Percentiles rank a stretch among this genome's conserved stretches.
Evolutionary conservation across 2,888 invertebrate genomes (phyloP).

Genomic region (Tachina lurida): DNA sequence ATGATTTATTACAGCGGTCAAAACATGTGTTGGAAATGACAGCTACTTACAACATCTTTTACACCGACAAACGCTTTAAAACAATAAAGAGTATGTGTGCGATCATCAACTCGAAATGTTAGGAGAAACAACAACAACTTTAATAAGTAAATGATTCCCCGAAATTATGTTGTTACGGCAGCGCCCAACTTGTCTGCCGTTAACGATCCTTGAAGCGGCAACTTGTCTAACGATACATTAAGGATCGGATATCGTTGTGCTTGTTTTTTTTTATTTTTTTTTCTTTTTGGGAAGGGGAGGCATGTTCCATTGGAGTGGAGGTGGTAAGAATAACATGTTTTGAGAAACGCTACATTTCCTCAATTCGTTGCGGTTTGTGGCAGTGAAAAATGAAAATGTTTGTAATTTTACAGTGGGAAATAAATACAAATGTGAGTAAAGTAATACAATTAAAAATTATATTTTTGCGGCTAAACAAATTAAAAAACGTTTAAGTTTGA

Average conservation of each 20-base stretch:
- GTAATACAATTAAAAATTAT: conserved; percentile 56
- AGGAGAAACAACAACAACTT: conserved; percentile 11
- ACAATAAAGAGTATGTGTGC: conserved; percentile 52
- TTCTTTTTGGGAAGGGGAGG: conserved; percentile 5
- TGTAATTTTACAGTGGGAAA: conserved; percentile 62
- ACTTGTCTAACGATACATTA: conserved; percentile 71
- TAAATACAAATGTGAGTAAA: conserved; percentile 3
- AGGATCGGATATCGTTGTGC: conserved; percentile 57
- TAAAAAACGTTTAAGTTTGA: conserved; percentile 2
- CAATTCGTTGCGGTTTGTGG: conserved; percentile 69
- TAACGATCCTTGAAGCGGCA: conserved; percentile 73
- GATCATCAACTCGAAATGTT: conserved; percentile 49
- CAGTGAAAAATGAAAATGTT: conserved; percentile 9
- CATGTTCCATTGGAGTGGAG: conserved; percentile 13
- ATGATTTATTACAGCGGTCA: conserved; percentile 83
- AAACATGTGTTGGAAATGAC: conserved; percentile 83
- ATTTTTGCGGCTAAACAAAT: conserved; percentile 17
- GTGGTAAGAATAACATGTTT: conserved; percentile 58
- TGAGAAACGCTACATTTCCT: conserved; percentile 69
- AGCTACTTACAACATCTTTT: conserved; percentile 81
- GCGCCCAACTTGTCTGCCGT: conserved; percentile 82
- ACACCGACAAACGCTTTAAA: conserved; percentile 73
- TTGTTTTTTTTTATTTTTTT: background rate
- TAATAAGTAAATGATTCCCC: conserved; percentile 71
- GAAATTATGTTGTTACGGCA: conserved; percentile 80